Base-by-base conservation (phyloP, 2,113 vertebrate genomes). In the Melanerpes formicivorus region DNA sequence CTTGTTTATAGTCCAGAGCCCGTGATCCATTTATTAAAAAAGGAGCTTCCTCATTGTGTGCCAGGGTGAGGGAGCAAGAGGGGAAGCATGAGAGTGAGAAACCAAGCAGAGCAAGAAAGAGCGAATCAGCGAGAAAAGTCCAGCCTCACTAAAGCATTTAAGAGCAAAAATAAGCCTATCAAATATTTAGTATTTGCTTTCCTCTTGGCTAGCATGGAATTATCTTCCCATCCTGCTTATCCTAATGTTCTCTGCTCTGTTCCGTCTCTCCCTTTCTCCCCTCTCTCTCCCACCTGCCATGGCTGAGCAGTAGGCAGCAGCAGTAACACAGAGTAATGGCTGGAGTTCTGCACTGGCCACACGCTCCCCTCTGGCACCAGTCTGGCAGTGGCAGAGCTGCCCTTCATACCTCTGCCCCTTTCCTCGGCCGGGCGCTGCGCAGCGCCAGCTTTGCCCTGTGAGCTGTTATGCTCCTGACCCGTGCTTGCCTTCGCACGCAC, bases 171-270 rank as follows among this genome's bases (percentile, higher is more conserved):
- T 90, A 84, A 4, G 10, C 69, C 94, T 77, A 97, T 97, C 83
- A 97, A 97, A 97, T 97, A 97, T 96, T 96, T 93, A 96, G 81
- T 92, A 63, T 94, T 96, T 95, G 80, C 86, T 86, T 92, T 94
- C 48, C 64, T 54, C 76, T 90, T 88, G 74, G 81, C 90, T 92
- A 93, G 95, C 67, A 92, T 1, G 21, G 59, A 86, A 88, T 90
- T 90, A 95, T 73, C 58, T 89, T 87, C 58, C 67, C 60, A 83
- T n/a, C 26, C 76, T 52, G 64, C 56, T 80, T 74, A 72, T 79
- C 69, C 54, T 67, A 34, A 69, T 10, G 54, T 74, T 79, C 75
- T 71, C 65, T 25, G 37, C 5, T 13, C 37, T 62, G 69, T 63
- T 74, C 83, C 55, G 12, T 63, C n/a, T 34, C n/a, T 80, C 42